Evolutionary conservation across 2,888 invertebrate species (phyloP), one percentile per base, ranked within the genome.

Genomic region (Ecliptopera silaceata): DNA sequence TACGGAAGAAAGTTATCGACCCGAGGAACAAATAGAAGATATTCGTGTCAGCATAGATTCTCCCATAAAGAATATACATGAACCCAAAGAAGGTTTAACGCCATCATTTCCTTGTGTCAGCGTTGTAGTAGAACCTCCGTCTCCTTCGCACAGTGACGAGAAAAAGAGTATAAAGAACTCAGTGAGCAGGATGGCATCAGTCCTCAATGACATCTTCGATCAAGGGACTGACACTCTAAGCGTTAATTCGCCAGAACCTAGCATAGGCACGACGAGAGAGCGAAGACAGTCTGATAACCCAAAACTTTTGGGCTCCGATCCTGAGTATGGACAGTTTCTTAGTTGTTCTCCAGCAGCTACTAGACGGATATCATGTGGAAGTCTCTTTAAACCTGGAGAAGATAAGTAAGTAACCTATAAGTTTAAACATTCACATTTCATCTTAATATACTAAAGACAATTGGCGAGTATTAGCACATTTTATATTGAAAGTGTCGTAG

Each of bases 311-410:
- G 84, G 88, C 0, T 92, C 94, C 46, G 94, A 94, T 73, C 92
- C 93, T 43, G 94, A 95, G 68, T 93, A 94, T 69, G 88, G 92
- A 10, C 91, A 92, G 65, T 94, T 94, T 69, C 83, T 95, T 18
- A 95, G 94, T 65, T 94, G 94, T 72, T 96, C 96, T 1, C 96
- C 96, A 3, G 96, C 97, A 52, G 97, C 97, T 8, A 96, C 97
- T 5, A 93, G 98, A 62, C 92, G 98, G 67, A 97, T 98, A 77
- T 97, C 97, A 64, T 97, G 97, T 80, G 97, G 97, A 58, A 97
- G 97, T 74, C 94, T 97, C 65, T 93, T 97, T 74, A 97, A 96
- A 79, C 94, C 94, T 3, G 93, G 93, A 41, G 95, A 94, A 77
- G 89, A 92, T 61, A 93, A 93, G 93, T 93, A 82, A 92, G 91